A percentile compares a stretch with the other conserved stretches of the same genome.
Conservation (phyloP, 2,888 invertebrate species). For the Nineta flava region DNA sequence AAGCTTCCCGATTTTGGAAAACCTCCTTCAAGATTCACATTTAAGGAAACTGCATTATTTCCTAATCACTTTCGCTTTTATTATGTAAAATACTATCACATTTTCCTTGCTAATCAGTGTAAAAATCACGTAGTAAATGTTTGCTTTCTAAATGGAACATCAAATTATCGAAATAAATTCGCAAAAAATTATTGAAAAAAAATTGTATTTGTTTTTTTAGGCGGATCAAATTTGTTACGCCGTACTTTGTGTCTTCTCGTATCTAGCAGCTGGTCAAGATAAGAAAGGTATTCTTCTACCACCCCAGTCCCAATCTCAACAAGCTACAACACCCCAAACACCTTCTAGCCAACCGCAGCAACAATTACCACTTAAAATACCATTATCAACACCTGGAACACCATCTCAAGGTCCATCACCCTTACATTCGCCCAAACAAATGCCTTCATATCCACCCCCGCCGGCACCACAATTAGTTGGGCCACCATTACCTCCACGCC, state of each 20-base stretch:
- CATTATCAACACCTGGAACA: slow-evolving; percentile 23
- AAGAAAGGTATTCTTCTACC: slow-evolving; percentile 33
- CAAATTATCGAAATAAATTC: too few species aligned
- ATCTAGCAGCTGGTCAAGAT: slow-evolving; percentile 85
- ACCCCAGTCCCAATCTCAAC: slow-evolving; percentile 20
- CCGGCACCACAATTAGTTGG: slow-evolving; percentile 24
- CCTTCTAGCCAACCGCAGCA: slow-evolving; percentile 8
- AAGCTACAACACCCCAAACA: slow-evolving; percentile 4
- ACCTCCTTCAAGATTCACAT: too few species aligned
- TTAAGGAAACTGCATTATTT: too few species aligned
- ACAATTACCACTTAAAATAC: slow-evolving; percentile 10
- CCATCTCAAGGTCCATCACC: slow-evolving; percentile 17
- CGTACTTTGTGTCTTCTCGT: slow-evolving; percentile 97
- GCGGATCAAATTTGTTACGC: slow-evolving; percentile 99
- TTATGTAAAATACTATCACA: too few species aligned
- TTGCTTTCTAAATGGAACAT: too few species aligned
- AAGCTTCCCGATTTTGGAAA: too few species aligned
- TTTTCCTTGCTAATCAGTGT: too few species aligned
- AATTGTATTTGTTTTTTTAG: slow-evolving; percentile 33
- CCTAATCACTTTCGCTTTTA: too few species aligned
- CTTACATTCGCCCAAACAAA: slow-evolving; percentile 7
- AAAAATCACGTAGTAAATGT: too few species aligned
- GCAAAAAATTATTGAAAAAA: too few species aligned
- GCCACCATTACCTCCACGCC: slow-evolving; percentile 35
- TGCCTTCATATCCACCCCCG: slow-evolving; percentile 13